A percentile compares a stretch with the other conserved stretches of the same genome.
Conservation (phyloP, 2,888 invertebrate genomes). For the Boloria euphrosyne region DNA sequence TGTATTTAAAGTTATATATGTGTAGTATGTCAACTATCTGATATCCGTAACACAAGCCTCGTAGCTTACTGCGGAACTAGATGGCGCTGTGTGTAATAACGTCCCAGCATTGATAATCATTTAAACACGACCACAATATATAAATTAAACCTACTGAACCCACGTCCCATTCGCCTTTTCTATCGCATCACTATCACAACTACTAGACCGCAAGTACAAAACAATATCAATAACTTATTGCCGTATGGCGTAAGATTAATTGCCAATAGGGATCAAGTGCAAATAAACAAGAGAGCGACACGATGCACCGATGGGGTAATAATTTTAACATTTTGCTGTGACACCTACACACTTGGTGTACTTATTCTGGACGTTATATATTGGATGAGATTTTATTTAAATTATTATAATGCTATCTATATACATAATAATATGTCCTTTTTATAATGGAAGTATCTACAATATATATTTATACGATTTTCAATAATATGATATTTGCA, state of each 20-base stretch:
- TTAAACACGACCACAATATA: background rate
- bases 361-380: conserved; percentile 53
- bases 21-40: too few relatives aligned
- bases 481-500: too few relatives aligned
- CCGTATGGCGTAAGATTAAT: conserved; percentile 63
- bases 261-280: conserved; percentile 63
- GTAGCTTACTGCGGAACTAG: too few relatives aligned
- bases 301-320: conserved; percentile 70
- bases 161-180: background rate
- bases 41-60: too few relatives aligned
- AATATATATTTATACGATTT: too few relatives aligned
- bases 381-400: background rate
- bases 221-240: conserved; percentile 45
- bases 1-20: too few relatives aligned
- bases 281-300: conserved; percentile 66
- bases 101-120: too few relatives aligned
- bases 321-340: conserved; percentile 70
- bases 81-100: too few relatives aligned
- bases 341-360: conserved; percentile 67
- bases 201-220: background rate
- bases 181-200: background rate
- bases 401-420: too few relatives aligned
- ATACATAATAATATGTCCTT: background rate
- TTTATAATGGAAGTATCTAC: too few relatives aligned
- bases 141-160: background rate